Evolutionary conservation across 2,888 invertebrate species (phyloP).

Genomic region (Agrenia bidenticulata): DNA sequence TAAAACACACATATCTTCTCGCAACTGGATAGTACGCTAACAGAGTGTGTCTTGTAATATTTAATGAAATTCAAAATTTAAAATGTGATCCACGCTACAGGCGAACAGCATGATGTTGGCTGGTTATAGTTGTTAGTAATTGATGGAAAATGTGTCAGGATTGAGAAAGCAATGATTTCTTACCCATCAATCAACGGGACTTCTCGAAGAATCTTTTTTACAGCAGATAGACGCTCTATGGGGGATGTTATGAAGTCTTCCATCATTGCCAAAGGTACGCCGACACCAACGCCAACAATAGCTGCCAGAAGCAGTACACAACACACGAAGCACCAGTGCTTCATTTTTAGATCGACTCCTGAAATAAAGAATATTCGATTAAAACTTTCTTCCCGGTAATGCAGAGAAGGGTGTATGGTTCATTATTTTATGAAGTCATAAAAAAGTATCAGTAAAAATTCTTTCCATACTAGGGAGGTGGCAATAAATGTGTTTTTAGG

Average conservation of each 20-base stretch:
- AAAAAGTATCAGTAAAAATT: too few species aligned
- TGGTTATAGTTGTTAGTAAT: too few species aligned
- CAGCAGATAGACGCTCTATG: constrained; percentile 68
- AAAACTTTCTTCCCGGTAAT: neutral
- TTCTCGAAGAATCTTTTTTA: constrained; percentile 67
- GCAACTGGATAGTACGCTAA: too few species aligned
- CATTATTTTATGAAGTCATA: too few species aligned
- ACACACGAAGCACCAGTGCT: constrained; percentile 76
- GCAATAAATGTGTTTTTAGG: too few species aligned
- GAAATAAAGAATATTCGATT: constrained; percentile 1
- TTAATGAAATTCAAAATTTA: too few species aligned
- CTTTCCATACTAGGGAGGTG: too few species aligned
- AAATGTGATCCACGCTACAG: too few species aligned
- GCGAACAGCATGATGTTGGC: too few species aligned
- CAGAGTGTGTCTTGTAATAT: too few species aligned
- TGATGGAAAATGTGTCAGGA: too few species aligned
- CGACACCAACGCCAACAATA: constrained; percentile 75
- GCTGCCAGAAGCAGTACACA: constrained; percentile 74
- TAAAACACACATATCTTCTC: too few species aligned
- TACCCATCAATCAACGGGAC: constrained; percentile 76
- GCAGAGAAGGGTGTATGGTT: neutral
- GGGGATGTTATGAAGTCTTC: constrained; percentile 74
- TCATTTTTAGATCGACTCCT: constrained; percentile 57
- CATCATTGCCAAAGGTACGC: constrained; percentile 69
- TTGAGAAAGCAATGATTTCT: constrained; percentile 14